phyloP scores from a whole-genome alignment of 2,888 invertebrate genomes.

The Enchytraeus crypticus region DNA sequence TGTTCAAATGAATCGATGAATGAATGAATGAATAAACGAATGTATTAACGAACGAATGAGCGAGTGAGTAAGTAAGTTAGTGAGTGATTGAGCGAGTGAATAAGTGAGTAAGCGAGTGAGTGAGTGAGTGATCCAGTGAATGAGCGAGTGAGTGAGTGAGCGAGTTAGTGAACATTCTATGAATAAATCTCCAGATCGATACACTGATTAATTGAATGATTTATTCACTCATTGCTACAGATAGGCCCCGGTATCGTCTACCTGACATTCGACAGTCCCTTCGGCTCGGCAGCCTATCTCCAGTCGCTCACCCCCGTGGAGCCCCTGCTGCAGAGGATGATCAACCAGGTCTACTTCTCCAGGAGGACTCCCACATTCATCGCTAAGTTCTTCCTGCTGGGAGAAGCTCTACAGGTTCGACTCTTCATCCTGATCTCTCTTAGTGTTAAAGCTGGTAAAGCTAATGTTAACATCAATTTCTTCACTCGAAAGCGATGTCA shows the following conservation, averaged over 20 bases:
- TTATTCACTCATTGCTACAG: not conserved
- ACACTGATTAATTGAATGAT: not conserved
- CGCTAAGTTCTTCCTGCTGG: slow-evolving; percentile 60
- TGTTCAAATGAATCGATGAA: too few species aligned
- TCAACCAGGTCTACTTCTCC: slow-evolving; percentile 68
- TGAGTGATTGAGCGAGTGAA: slow-evolving; percentile 3
- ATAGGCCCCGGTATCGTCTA: slow-evolving; percentile 56
- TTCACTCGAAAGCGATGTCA: too few species aligned
- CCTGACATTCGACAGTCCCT: slow-evolving; percentile 56
- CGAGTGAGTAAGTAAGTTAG: slow-evolving; percentile 5
- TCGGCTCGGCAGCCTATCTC: slow-evolving; percentile 56
- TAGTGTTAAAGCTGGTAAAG: too few species aligned
- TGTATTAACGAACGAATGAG: not conserved
- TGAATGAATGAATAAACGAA: not conserved
- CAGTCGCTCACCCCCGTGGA: slow-evolving; percentile 72
- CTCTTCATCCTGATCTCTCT: too few species aligned
- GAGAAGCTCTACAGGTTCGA: slow-evolving; percentile 55
- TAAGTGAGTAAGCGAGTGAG: slow-evolving; percentile 7
- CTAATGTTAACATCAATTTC: too few species aligned
- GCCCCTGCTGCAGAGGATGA: slow-evolving; percentile 66
- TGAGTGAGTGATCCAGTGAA: slow-evolving; percentile 1
- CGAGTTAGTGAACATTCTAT: too few species aligned
- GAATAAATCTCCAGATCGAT: too few species aligned
- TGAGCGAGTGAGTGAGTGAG: slow-evolving; percentile 9
- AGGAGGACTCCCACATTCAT: slow-evolving; percentile 55